Conservation (phyloP, 2,888 invertebrate species). For the Erebia aethiops region DNA sequence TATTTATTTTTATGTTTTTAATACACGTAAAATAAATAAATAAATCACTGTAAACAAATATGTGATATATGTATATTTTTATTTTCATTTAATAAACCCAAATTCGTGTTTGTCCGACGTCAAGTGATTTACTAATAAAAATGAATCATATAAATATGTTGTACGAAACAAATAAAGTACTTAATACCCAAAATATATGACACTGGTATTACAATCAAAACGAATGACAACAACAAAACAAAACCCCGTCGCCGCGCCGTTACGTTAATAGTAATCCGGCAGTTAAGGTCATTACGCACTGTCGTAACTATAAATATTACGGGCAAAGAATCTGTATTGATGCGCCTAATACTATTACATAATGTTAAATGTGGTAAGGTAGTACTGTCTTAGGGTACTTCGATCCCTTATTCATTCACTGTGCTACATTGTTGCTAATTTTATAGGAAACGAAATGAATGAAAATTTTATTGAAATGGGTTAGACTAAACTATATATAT, state of each 20-base stretch:
- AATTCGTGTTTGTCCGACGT: neutral
- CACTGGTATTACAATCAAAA: conserved; percentile 1
- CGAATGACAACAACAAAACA: conserved; percentile 16
- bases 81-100: neutral
- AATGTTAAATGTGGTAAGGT: no score
- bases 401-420: neutral
- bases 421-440: no score
- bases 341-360: conserved; percentile 33
- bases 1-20: conserved; percentile 12
- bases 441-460: no score
- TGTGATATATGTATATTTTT: neutral
- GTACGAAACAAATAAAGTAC: neutral
- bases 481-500: no score
- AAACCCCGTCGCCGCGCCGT: conserved; percentile 15
- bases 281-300: conserved; percentile 23
- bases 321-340: conserved; percentile 31
- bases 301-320: conserved; percentile 27
- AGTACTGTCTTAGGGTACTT: neutral
- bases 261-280: conserved; percentile 26
- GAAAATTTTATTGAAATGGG: no score
- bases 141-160: neutral
- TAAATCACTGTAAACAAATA: neutral
- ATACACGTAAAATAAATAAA: conserved; percentile 7
- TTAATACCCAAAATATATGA: neutral
- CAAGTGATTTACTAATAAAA: neutral